Conservation (phyloP, 2,797 vertebrate genomes). For the Lutjanus argentimaculatus region DNA sequence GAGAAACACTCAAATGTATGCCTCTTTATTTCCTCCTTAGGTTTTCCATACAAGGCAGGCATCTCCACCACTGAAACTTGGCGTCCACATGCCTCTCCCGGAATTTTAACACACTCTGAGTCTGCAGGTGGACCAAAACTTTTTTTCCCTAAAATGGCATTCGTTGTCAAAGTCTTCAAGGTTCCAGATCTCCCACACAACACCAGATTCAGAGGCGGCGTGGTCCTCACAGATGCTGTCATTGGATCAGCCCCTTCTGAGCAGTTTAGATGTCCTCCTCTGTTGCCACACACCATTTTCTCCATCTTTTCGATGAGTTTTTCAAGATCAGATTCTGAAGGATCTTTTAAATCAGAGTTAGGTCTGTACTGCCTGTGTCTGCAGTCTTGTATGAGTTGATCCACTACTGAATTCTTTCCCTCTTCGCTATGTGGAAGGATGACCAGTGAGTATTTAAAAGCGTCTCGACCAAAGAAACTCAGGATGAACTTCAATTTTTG, state of each 20-base stretch:
- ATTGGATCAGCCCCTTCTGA: background rate
- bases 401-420: background rate
- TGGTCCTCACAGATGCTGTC: too few species aligned
- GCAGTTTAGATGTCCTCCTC: slow-evolving; percentile 27
- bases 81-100: slow-evolving; percentile 18
- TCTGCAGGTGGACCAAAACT: background rate
- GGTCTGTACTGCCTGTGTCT: slow-evolving; percentile 5
- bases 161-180: slow-evolving; percentile 6
- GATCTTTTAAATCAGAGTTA: slow-evolving; percentile 2
- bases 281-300: slow-evolving; percentile 25
- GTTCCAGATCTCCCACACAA: slow-evolving; percentile 23
- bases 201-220: slow-evolving; percentile 39
- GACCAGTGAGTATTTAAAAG: slow-evolving; percentile 38
- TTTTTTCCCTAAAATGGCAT: slow-evolving; percentile 15
- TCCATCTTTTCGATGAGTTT: slow-evolving; percentile 30
- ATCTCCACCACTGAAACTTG: slow-evolving; percentile 43
- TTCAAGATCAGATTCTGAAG: background rate
- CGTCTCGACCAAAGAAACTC: slow-evolving; percentile 40
- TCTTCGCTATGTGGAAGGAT: background rate
- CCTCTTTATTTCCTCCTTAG: fast-evolving
- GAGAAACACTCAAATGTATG: background rate
- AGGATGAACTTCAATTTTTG: slow-evolving; percentile 3
- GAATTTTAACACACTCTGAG: slow-evolving; percentile 13
- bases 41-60: slow-evolving; percentile 38
- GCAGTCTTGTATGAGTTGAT: slow-evolving; percentile 30